Evolutionary conservation across 2,888 invertebrate genomes (phyloP).

Genomic region (Macroteleia sp.): DNA sequence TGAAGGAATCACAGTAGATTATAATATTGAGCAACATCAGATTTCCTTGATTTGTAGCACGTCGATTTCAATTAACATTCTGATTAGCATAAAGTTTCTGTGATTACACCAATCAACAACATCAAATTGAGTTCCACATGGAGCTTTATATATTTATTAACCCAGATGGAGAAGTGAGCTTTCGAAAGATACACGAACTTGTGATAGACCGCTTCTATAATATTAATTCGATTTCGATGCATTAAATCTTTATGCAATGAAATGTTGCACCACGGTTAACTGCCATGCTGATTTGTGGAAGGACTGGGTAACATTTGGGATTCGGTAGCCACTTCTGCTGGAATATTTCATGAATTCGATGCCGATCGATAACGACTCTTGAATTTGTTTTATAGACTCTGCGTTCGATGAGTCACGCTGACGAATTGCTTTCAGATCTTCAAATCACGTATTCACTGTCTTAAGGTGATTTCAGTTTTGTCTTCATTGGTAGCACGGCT

Average conservation of each 20-base stretch:
- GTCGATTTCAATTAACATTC: slow-evolving; percentile 17
- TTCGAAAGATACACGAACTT: slow-evolving; percentile 20
- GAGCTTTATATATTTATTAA: slow-evolving; percentile 21
- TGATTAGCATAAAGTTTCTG: slow-evolving; percentile 16
- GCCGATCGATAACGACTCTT: slow-evolving; percentile 10
- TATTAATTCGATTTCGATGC: slow-evolving; percentile 18
- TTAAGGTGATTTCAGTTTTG: neutral
- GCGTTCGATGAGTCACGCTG: neutral
- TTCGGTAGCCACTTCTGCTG: slow-evolving; percentile 1
- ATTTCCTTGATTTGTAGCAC: slow-evolving; percentile 5
- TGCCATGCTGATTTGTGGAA: neutral
- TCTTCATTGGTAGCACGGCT: neutral
- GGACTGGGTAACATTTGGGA: neutral
- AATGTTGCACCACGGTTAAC: slow-evolving; percentile 8
- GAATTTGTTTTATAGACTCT: slow-evolving; percentile 9
- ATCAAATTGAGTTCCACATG: slow-evolving; percentile 2
- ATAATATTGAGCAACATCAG: slow-evolving; percentile 23
- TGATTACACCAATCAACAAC: slow-evolving; percentile 14
- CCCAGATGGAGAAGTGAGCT: neutral
- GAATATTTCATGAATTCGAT: slow-evolving; percentile 2
- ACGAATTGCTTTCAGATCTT: neutral
- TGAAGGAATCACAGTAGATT: slow-evolving; percentile 23
- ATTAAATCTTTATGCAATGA: too few species aligned
- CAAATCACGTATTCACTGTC: neutral
- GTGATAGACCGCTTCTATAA: slow-evolving; percentile 1